Conservation (phyloP, 2,797 vertebrate genomes). For the Tympanoctomys barrerae region DNA sequence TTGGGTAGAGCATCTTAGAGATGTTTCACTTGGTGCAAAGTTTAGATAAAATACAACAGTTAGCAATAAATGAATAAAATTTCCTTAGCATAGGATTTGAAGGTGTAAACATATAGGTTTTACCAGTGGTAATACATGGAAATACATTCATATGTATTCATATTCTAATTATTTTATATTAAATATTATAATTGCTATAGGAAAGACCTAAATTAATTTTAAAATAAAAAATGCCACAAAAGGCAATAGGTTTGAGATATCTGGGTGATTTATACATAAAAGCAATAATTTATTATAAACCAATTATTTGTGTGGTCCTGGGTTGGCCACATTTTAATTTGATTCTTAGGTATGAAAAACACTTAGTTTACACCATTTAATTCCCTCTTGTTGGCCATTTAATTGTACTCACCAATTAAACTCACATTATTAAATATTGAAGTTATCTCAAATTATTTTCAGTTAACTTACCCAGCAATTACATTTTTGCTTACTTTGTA, state of each 20-base stretch:
- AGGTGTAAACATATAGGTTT: background rate
- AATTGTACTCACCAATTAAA: constrained; percentile 65
- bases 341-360: constrained; percentile 61
- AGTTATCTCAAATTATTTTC: constrained; percentile 66
- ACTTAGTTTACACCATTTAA: constrained; percentile 61
- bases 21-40: background rate
- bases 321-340: constrained; percentile 43
- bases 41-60: background rate
- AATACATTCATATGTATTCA: background rate
- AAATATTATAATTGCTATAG: constrained; percentile 35
- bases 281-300: constrained; percentile 54
- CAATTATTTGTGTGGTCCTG: constrained; percentile 46
- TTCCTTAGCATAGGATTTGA: background rate
- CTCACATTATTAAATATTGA: background rate
- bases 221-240: constrained; percentile 47
- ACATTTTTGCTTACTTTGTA: background rate
- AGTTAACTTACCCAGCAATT: constrained; percentile 53
- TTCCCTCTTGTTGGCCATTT: constrained; percentile 52
- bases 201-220: background rate
- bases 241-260: background rate
- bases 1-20: background rate
- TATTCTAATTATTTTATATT: background rate
- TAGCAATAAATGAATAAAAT: background rate
- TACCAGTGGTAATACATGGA: background rate
- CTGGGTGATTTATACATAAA: constrained; percentile 31